Percentiles rank a stretch among this genome's conserved stretches.
These are phyloP conservation scores for Synaphobranchus kaupii DNA, from an alignment of 2,797 vertebrate species.

Conservation along the genomic window DNA sequence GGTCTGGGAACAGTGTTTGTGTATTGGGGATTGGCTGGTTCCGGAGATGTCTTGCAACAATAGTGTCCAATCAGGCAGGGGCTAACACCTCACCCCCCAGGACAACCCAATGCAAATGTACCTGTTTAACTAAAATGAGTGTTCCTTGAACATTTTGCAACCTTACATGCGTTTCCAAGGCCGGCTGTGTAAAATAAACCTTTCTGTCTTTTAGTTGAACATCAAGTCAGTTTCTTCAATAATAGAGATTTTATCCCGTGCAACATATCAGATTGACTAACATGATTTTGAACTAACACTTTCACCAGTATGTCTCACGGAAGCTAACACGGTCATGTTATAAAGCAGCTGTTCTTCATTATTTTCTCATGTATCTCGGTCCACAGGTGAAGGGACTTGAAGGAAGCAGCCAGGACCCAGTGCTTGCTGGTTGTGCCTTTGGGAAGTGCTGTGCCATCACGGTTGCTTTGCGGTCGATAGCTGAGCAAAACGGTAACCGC, in stretches of 20 bases:
- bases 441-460: neutral
- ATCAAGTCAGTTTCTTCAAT: no score
- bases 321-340: neutral
- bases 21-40: no score
- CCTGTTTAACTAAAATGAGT: no score
- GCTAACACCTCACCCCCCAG: no score
- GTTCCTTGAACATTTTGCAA: no score
- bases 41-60: no score
- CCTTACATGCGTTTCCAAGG: no score
- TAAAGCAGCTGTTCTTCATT: neutral
- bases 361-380: neutral
- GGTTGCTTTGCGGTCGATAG: neutral
- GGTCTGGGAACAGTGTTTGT: no score
- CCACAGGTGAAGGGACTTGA: neutral
- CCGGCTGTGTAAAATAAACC: no score
- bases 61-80: no score
- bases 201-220: no score
- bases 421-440: neutral
- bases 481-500: neutral
- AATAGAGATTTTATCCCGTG: neutral
- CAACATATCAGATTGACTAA: neutral
- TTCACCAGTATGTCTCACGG: neutral
- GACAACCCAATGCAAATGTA: no score
- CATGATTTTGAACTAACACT: neutral
- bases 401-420: neutral